These are phyloP conservation scores for Nephrotoma appendiculata DNA, from an alignment of 2,888 invertebrate genomes.

Conservation along the genomic window DNA sequence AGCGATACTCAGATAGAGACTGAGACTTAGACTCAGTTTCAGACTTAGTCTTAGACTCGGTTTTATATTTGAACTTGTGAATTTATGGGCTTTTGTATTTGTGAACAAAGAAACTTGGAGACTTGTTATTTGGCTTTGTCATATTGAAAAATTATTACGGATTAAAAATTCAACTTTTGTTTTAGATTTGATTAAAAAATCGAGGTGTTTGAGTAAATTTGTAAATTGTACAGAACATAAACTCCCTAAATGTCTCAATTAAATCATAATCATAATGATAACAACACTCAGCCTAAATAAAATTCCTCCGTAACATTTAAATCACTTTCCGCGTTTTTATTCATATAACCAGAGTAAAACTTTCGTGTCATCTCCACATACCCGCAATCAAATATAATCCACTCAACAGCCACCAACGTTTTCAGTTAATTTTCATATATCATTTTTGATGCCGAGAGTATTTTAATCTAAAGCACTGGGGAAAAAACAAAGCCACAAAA, in stretches of 20 bases:
- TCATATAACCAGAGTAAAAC: neutral
- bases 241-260: neutral
- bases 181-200: too few species aligned
- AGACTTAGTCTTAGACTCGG: too few species aligned
- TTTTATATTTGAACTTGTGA: neutral
- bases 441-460: neutral
- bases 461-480: neutral
- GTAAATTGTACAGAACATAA: too few species aligned
- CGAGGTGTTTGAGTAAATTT: too few species aligned
- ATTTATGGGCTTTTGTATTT: too few species aligned
- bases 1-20: too few species aligned
- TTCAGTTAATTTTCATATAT: neutral
- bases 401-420: neutral
- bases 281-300: neutral
- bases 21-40: too few species aligned
- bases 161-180: too few species aligned
- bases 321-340: neutral
- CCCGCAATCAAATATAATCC: neutral
- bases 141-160: too few species aligned
- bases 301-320: neutral
- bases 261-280: neutral
- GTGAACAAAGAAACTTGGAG: too few species aligned
- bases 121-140: too few species aligned
- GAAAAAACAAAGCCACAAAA: neutral
- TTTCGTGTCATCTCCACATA: neutral